Base-by-base conservation (phyloP, 2,888 invertebrate species). In the Melolontha melolontha region DNA sequence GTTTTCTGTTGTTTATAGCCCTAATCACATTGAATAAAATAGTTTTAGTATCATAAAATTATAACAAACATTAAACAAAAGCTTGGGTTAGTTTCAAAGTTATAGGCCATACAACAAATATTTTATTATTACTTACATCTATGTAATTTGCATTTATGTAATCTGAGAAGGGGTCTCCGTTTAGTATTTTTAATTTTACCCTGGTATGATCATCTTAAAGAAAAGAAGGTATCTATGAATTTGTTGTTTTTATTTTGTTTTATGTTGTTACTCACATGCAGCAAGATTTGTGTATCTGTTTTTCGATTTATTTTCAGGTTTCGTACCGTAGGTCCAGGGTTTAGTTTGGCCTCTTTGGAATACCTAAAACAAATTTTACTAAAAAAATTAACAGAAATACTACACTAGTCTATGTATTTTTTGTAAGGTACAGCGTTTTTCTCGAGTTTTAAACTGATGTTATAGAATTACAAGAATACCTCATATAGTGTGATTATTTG, bases 71-170 rank as follows among this genome's bases (percentile, higher is more conserved):
- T 22, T 22, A 2, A 4, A 4, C 22, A 22, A 22, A 22, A 22
- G 22, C 2, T n/a, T n/a, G n/a, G n/a, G n/a, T n/a, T n/a, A n/a
- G n/a, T n/a, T n/a, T n/a, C n/a, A n/a, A n/a, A n/a, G n/a, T n/a
- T n/a, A n/a, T n/a, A n/a, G n/a, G n/a, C n/a, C n/a, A n/a, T n/a
- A 22, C 1, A 22, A 2, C 22, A 22, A 22, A 22, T 1, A 22
- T 22, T 22, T 22, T 22, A 22, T 22, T 22, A 22, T 44, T 66
- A 47, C 47, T 79, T 80, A 85, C 86, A 67, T 83, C 81, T 52
- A 86, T 83, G 71, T 83, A 86, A 77, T 83, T 86, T 0, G 87
- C 87, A 75, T 87, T 87, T 10, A 87, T 87, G 71, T 85, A 86
- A 75, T 85, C 85, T 0, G 85, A 85, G 70, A 76, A 77, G 16